Evolutionary conservation across 2,888 invertebrate species (phyloP), one percentile per base, ranked within the genome.

Genomic region (Pammene fasciana): DNA sequence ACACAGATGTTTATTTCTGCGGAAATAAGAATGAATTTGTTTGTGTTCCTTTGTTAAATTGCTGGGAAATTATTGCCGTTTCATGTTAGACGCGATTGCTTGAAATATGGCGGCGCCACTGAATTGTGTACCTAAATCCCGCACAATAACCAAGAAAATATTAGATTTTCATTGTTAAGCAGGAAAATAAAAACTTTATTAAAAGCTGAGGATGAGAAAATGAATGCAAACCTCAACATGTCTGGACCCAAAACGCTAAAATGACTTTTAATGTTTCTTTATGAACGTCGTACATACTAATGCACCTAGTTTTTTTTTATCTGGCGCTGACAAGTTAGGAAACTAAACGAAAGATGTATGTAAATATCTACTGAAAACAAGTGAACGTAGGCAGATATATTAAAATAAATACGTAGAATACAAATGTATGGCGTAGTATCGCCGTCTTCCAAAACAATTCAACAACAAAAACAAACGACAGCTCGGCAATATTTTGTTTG

Each of bases 91-190:
- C 52, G 18, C 57, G 38, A 59, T 68, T 64, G n/a, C 62, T 57
- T 54, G 68, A 45, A 57, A 36, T 43, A 50, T 16, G 26, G 14
- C 57, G 61, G 67, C 34, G 62, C 55, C 54, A 38, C 18, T 46
- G n/a, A 61, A 36, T 66, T 62, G 57, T 36, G 34, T 16, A 55
- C 46, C 46, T 50, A 50, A 13, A 57, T 64, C 10, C 26, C 14
- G 54, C 60, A 34, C 36, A 61, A 61, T 56, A 56, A 54, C 65
- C 67, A 66, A 72, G 73, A 9, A 65, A 65, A 75, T 73, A 75
- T 77, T 72, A 75, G 75, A 72, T 72, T 71, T 75, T 74, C 71
- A 76, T 74, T 72, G 73, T 77, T 72, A 66, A 76, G 73, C 75
- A 73, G 68, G 73, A 74, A 74, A 74, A 74, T 74, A 74, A 72